phyloP scores from a whole-genome alignment of 2,113 vertebrate genomes.

The Henicopernis longicauda region DNA sequence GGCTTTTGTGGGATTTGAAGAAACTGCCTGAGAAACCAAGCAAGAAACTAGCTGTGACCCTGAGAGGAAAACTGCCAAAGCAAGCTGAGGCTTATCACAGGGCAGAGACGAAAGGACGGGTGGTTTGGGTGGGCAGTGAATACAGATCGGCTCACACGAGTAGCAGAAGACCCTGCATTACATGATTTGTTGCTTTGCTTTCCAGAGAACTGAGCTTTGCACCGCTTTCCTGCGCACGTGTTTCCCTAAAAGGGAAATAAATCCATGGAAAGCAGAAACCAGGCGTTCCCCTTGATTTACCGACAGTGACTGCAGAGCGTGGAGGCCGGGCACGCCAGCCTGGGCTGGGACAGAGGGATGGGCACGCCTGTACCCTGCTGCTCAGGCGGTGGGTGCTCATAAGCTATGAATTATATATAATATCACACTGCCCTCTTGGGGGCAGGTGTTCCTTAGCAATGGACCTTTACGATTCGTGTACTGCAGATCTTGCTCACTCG shows the following conservation, averaged over 20 bases:
- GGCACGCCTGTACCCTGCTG: fast-evolving
- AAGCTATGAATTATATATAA: neutral
- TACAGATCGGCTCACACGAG: neutral
- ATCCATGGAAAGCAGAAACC: neutral
- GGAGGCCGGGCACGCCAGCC: neutral
- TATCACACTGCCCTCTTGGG: conserved; percentile 43
- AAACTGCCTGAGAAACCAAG: neutral
- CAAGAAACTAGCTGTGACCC: neutral
- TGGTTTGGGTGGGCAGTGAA: neutral
- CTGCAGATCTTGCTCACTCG: neutral
- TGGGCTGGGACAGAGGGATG: neutral
- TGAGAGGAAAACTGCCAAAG: neutral
- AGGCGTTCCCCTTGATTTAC: neutral
- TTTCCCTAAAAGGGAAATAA: neutral
- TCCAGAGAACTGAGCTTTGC: neutral
- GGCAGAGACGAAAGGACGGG: neutral
- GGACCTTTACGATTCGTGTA: neutral
- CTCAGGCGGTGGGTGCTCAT: fast-evolving
- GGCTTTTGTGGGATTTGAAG: neutral
- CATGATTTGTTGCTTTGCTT: neutral
- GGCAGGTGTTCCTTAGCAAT: conserved; percentile 27
- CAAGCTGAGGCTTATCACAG: neutral
- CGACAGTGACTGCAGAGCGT: neutral
- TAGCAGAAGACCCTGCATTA: neutral
- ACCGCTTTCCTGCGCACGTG: neutral